Conservation (phyloP, 2,113 vertebrate species). For the Pollimyrus isidori region DNA sequence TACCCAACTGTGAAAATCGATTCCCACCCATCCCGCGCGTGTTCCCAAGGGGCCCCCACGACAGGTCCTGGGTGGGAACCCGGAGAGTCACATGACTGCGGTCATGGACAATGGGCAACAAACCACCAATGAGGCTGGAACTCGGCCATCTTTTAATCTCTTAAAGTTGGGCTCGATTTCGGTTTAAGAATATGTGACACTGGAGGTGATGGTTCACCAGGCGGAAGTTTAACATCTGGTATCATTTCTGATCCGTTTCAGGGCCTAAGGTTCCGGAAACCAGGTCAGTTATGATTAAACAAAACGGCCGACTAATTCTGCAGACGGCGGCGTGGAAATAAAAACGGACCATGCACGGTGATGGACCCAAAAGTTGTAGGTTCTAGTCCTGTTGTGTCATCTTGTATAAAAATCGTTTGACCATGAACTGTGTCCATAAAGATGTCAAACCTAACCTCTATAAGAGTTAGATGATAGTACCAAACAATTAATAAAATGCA, state of each 20-base stretch:
- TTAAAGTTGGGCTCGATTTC: background rate
- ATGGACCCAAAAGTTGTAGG: background rate
- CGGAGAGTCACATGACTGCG: constrained; percentile 3
- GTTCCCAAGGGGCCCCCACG: background rate
- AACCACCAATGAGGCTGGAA: background rate
- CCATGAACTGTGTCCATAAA: background rate
- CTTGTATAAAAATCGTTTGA: background rate
- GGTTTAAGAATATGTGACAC: background rate
- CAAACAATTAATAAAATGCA: background rate
- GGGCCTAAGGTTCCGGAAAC: background rate
- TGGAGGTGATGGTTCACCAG: background rate
- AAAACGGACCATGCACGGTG: background rate
- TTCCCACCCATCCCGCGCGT: background rate
- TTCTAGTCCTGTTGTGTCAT: background rate
- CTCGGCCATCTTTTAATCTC: background rate
- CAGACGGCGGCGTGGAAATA: background rate
- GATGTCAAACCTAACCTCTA: background rate
- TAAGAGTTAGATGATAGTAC: background rate
- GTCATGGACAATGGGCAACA: background rate
- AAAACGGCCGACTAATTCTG: background rate
- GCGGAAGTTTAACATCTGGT: background rate
- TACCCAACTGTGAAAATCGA: background rate
- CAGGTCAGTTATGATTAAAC: background rate
- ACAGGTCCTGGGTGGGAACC: background rate
- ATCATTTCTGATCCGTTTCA: background rate